Base-by-base conservation (phyloP, 1,140 invertebrate genomes). In the Ectropis grisescens region DNA sequence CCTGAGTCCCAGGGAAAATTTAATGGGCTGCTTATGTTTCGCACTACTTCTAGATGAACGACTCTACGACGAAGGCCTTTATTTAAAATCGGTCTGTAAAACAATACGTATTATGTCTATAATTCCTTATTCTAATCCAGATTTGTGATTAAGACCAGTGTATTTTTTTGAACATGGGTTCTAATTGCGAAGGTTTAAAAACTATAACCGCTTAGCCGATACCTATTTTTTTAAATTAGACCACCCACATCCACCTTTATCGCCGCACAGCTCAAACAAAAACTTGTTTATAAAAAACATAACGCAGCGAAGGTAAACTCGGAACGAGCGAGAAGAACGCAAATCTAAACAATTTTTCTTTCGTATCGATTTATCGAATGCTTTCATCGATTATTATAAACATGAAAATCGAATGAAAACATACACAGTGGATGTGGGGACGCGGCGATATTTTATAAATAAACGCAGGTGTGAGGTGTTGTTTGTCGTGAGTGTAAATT, bases 381-480 rank as follows among this genome's bases (percentile, higher is more conserved):
- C n/a, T n/a, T n/a, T n/a, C n/a, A n/a, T n/a, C n/a, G n/a, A 35
- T 60, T 49, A 49, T 47, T 53, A 53, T 61, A 59, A 66, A 66
- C 58, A 66, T 48, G 37, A 47, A 53, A 66, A 66, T 61, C 44
- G 42, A 59, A 53, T 57, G 45, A 46, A 45, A 50, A 53, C 53
- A 57, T 31, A 37, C 29, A 28, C 19, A 23, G 4, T 26, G 24
- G 10, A 6, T 2, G 24, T n/a, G 4, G 3, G 8, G 19, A 33
- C 11, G 24, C 25, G 13, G 23, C 29, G 11, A 19, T 44, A 40
- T 52, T 52, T 53, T 53, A 48, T 53, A 53, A 53, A 53, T 53
- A 47, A 22, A 19, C 2, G 24, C 24, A 26, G 4, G 4, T 22
- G 4, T 22, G 4, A 5, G 19, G 19, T 4, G 4, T 5, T 9